Evolutionary conservation across 2,888 invertebrate species (phyloP), one percentile per base, ranked within the genome.

Genomic region (Polydrusus pterygomalis): DNA sequence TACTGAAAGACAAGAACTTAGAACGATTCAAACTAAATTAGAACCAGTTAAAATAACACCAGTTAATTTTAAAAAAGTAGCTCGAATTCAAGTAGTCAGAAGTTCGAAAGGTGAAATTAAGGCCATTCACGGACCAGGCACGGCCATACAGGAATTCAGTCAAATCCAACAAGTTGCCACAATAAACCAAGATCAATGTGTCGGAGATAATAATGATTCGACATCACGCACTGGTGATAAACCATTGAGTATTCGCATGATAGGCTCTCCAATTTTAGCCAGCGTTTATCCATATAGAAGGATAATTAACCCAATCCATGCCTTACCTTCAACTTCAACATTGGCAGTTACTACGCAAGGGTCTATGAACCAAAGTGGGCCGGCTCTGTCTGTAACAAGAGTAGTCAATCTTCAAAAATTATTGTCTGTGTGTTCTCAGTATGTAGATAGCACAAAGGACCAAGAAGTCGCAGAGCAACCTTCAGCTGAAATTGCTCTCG

Each of bases 81-180:
- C 56, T 56, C 15, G 30, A 56, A 30, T 56, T n/a, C 34, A 56
- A 34, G 9, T 34, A 13, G n/a, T 34, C n/a, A 56, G n/a, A 34
- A 15, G 13, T n/a, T 0, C 17, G 13, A 30, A 34, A 6, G 56
- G 34, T 56, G n/a, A 56, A 56, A 34, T 15, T 34, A 56, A 34
- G 15, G n/a, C 15, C 0, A 56, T 30, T 30, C 34, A 30, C 9
- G 56, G 56, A 15, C 5, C 54, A 54, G 13, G 5, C 25, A 56
- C n/a, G 8, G n/a, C 34, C 8, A 6, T 34, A 9, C 6, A 34
- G 34, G 15, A n/a, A 2, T n/a, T n/a, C 2, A 15, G n/a, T 34
- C 7, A 34, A 34, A 43, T 43, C 1, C 13, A 43, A 43, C 43
- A n/a, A 1, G 43, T 13, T 43, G 34, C 43, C 13, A 13, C 9